Conservation (phyloP, 2,888 invertebrate genomes). For the Morpho deidamia region DNA sequence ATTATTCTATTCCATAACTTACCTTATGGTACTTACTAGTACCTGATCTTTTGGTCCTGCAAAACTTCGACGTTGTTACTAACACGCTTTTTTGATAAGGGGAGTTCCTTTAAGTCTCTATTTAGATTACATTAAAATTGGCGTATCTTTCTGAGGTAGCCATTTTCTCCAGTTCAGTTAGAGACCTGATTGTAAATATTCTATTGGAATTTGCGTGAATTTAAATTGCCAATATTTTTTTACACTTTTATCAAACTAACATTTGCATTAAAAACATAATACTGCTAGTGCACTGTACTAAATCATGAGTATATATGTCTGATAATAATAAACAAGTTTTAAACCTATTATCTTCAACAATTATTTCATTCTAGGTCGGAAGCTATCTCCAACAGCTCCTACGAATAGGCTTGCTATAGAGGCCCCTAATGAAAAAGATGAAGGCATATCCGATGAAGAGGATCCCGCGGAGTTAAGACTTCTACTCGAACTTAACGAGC, state of each 20-base stretch:
- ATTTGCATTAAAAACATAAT: conserved; percentile 17
- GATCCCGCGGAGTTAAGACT: conserved; percentile 90
- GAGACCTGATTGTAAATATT: conserved; percentile 18
- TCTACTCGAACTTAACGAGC: conserved; percentile 92
- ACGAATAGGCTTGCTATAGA: conserved; percentile 82
- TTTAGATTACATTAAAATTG: conserved; percentile 39
- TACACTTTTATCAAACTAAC: conserved; percentile 9
- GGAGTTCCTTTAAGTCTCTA: conserved; percentile 25
- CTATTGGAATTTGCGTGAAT: conserved; percentile 10
- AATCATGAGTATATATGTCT: conserved; percentile 26
- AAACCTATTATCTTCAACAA: conserved; percentile 20
- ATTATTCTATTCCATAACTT: conserved; percentile 30
- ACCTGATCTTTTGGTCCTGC: conserved; percentile 34
- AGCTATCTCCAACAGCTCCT: conserved; percentile 83
- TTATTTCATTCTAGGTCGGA: conserved; percentile 73
- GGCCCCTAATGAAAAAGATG: conserved; percentile 83
- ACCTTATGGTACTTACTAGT: conserved; percentile 29
- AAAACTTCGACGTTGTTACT: conserved; percentile 50
- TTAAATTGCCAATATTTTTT: conserved; percentile 5
- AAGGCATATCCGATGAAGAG: conserved; percentile 87
- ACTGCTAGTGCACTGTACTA: conserved; percentile 21
- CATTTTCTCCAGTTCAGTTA: conserved; percentile 72
- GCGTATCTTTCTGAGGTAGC: conserved; percentile 69
- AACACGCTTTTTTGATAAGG: conserved; percentile 49
- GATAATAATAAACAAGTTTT: conserved; percentile 13